Evolutionary conservation across 1,140 invertebrate genomes (phyloP).

Genomic region (Drosophila persimilis): DNA sequence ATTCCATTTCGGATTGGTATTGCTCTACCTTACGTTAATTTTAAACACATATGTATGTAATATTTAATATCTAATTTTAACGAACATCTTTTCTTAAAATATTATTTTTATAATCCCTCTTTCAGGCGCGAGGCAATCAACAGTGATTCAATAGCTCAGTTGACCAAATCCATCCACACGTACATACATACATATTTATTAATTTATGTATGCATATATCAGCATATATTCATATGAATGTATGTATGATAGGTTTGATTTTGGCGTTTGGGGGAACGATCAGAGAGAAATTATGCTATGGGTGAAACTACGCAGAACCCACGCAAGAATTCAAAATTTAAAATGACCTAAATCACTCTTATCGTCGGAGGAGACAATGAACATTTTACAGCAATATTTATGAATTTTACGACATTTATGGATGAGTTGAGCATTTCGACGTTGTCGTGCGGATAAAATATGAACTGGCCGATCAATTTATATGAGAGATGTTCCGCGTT

Average conservation of each 20-base stretch:
- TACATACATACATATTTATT: not conserved
- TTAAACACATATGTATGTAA: too few species aligned
- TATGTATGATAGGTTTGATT: too few species aligned
- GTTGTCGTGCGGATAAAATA: constrained; percentile 56
- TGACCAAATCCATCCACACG: too few species aligned
- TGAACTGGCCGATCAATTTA: constrained; percentile 54
- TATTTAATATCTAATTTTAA: too few species aligned
- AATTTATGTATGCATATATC: not conserved
- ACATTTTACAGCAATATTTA: constrained; percentile 55
- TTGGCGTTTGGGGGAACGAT: not conserved
- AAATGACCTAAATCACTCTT: constrained; percentile 31
- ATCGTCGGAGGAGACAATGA: constrained; percentile 31
- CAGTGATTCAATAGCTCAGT: too few species aligned
- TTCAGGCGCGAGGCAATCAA: too few species aligned
- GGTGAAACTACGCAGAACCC: constrained; percentile 25
- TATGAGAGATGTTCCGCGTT: constrained; percentile 39
- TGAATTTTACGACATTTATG: constrained; percentile 70
- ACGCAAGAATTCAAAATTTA: constrained; percentile 23
- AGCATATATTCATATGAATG: not conserved
- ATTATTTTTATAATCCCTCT: too few species aligned
- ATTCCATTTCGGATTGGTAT: too few species aligned
- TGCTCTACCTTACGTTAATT: too few species aligned
- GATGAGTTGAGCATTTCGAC: constrained; percentile 52
- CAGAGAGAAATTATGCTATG: not conserved
- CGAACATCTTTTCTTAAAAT: too few species aligned